Evolutionary conservation across 1,140 invertebrate genomes (phyloP).

Genomic region (Drosophila parvula): DNA sequence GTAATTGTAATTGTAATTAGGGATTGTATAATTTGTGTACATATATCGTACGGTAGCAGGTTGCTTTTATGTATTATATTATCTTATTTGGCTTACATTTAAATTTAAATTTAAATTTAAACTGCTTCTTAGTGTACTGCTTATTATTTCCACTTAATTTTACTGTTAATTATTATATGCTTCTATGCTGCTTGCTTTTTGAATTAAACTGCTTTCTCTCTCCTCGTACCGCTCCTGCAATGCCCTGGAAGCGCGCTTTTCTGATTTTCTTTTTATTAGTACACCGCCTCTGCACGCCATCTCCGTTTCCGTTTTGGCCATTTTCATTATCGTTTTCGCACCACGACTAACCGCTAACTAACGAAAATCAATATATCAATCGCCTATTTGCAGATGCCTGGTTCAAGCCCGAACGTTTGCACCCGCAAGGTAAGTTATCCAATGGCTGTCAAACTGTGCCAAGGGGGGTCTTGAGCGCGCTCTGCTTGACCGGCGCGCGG

Average conservation of each 20-base stretch:
- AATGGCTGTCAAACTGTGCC: constrained; percentile 52
- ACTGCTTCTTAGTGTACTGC: not conserved
- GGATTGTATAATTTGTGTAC: constrained; percentile 58
- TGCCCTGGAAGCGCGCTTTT: constrained; percentile 10
- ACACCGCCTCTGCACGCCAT: constrained; percentile 26
- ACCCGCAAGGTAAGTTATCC: constrained; percentile 91
- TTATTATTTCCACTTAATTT: constrained; percentile 9
- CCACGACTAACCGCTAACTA: constrained; percentile 72
- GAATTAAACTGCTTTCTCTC: constrained; percentile 17
- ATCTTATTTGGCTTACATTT: too few species aligned
- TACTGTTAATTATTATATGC: not conserved
- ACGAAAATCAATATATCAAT: constrained; percentile 83
- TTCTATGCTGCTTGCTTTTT: not conserved
- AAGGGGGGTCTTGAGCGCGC: not conserved
- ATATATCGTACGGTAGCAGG: not conserved
- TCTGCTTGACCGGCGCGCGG: constrained; percentile 29
- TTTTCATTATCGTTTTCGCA: constrained; percentile 40
- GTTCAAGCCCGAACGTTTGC: constrained; percentile 94
- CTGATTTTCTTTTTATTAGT: not conserved
- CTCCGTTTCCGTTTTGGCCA: constrained; percentile 2
- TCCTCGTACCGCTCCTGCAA: not conserved
- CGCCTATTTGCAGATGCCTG: constrained; percentile 92
- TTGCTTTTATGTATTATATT: constrained; percentile 1
- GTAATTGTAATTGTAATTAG: constrained; percentile 4
- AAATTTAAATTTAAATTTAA: not conserved